phyloP scores from a whole-genome alignment of 2,888 invertebrate genomes.

The Leucophora obtusa region DNA sequence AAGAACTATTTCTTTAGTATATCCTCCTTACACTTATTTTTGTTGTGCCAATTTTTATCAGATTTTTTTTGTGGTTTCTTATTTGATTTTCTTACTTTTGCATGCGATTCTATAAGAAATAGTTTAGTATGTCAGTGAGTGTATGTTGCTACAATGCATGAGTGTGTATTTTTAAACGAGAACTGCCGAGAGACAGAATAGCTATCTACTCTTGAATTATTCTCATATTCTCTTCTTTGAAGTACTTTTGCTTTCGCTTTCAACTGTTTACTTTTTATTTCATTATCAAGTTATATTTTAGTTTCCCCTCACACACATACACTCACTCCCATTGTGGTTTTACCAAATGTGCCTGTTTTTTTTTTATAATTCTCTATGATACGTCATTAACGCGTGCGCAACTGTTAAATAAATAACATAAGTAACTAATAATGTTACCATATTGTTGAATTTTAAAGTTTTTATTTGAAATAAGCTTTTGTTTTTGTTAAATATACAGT shows the following conservation, averaged over 20 bases:
- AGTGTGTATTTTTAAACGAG: background rate
- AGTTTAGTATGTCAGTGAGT: slow-evolving; percentile 62
- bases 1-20: slow-evolving; percentile 19
- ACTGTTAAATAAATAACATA: slow-evolving; percentile 56
- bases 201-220: background rate
- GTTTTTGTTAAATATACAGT: slow-evolving; percentile 36
- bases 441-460: slow-evolving; percentile 37
- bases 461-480: slow-evolving; percentile 49
- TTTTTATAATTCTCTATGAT: background rate
- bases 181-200: background rate
- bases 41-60: background rate
- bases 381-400: slow-evolving; percentile 52
- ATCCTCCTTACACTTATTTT: slow-evolving; percentile 4
- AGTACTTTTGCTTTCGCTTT: slow-evolving; percentile 76
- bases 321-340: background rate
- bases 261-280: slow-evolving; percentile 67
- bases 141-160: background rate
- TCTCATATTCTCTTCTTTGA: slow-evolving; percentile 32
- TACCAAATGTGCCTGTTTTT: background rate
- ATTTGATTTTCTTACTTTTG: background rate
- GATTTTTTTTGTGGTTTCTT: background rate
- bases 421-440: slow-evolving; percentile 40
- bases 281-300: slow-evolving; percentile 47
- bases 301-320: background rate
- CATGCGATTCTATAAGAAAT: slow-evolving; percentile 47